Evolutionary conservation across 2,888 invertebrate genomes (phyloP), one percentile per base, ranked within the genome.

Genomic region (Nomada hirtipes): DNA sequence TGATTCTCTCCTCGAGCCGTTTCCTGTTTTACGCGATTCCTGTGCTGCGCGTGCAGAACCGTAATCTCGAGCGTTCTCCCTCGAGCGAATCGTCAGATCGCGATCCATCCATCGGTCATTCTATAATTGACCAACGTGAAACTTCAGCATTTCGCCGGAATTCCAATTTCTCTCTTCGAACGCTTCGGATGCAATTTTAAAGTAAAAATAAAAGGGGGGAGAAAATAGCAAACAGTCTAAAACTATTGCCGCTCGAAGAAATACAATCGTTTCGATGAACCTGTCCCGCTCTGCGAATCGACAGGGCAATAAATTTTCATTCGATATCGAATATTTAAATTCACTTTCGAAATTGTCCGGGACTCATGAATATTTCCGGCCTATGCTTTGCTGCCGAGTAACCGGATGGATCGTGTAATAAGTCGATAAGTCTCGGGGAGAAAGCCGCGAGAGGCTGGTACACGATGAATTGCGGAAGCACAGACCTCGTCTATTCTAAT

Each of bases 401-500:
- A 36, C 36, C 36, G 36, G 57, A 23, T 10, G 13, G 11, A 26
- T 13, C 23, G 26, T 57, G 11, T n/a, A 23, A 36, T 10, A 20
- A 13, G 20, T 20, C 26, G 9, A 1, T 26, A 26, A 26, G 57
- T 26, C 23, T 23, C 10, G 57, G 20, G 52, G 60, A 59, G 50
- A 59, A 50, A 59, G 42, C 61, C 61, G 69, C 50, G 26, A 29
- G 67, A 69, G 76, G 57, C 47, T 47, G 79, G 74, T 50, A 69
- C 53, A 42, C 73, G 80, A 59, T 44, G 69, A 79, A 65, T 79
- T 69, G 79, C 69, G 50, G 68, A 65, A 59, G 10, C n/a, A 0
- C 53, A 81, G 67, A 71, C 65, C 81, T 69, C 82, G 81, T 81
- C 81, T 64, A 67, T 81, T 83, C 72, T 79, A 79, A 82, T 83